Base-by-base conservation (phyloP, 2,113 vertebrate genomes). In the Etheostoma spectabile region DNA sequence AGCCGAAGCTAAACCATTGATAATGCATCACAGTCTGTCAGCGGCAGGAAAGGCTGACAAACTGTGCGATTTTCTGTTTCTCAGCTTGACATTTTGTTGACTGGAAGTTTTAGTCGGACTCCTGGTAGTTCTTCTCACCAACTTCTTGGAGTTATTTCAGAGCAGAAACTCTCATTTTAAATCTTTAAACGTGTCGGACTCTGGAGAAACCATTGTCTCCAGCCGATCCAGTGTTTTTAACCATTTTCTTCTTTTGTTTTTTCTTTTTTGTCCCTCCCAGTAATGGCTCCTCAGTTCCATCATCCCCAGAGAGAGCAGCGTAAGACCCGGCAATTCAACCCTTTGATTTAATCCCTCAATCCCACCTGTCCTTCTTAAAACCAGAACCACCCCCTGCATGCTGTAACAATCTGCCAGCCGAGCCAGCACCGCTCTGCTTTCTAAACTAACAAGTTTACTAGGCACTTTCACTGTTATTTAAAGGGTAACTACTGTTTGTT, bases 261-360 rank as follows among this genome's bases (percentile, higher is more conserved):
- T 60, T 60, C 74, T 18, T 75, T 88, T 89, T 21, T 70, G 77
- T 68, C 77, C 90, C 94, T 94, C 78, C 68, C 93, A 97, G 95
- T 89, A 93, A 93, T 66, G 95, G 79, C 86, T 88, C 92, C 81
- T 92, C 80, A 77, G 74, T 87, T 22, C 76, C 2, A 52, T 89
- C 89, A 30, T 86, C 95, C 89, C 90, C 94, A 64, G 93, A 94
- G 88, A 85, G 74, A 93, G 83, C 93, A 94, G 83, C 88, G 91
- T 95, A 95, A 96, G 92, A 89, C 74, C 78, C 78, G 24, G 46
- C 27, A 3, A 71, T 77, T 89, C 64, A 33, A 70, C 84, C 79
- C 56, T 71, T 52, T 88, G 11, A 67, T 63, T 77, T 62, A 22
- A 38, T 6, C 48, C 80, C 68, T 12, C 12, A 16, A 8, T 51